These are phyloP conservation scores for Amblyteles armatorius DNA, from an alignment of 2,888 invertebrate species.

Conservation along the genomic window DNA sequence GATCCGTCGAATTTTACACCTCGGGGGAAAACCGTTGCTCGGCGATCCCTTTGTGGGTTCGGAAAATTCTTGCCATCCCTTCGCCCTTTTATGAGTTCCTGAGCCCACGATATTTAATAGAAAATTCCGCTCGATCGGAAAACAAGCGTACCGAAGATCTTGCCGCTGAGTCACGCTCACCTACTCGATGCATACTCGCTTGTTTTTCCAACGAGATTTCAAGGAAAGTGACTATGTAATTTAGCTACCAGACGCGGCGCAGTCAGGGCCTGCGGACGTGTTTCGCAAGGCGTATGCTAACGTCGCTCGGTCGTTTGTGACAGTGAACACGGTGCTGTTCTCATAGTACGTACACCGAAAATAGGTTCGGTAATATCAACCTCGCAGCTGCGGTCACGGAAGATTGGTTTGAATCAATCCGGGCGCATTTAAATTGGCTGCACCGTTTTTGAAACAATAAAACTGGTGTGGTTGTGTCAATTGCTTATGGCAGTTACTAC, in stretches of 20 bases:
- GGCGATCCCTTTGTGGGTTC: no score
- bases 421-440: no score
- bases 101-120: neutral
- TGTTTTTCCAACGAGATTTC: neutral
- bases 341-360: neutral
- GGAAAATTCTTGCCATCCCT: no score
- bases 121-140: neutral
- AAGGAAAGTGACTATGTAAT: conserved; percentile 9
- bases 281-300: neutral
- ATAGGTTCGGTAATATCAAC: no score
- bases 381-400: no score
- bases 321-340: neutral
- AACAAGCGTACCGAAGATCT: neutral
- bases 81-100: no score
- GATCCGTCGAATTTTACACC: no score
- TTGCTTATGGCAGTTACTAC: no score
- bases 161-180: neutral
- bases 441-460: no score
- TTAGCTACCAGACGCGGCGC: neutral
- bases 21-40: no score
- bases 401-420: no score
- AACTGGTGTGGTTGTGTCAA: no score
- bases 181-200: neutral
- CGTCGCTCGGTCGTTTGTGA: neutral
- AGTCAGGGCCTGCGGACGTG: neutral